phyloP scores from a whole-genome alignment of 2,888 invertebrate genomes.

The Drosophila affinis region DNA sequence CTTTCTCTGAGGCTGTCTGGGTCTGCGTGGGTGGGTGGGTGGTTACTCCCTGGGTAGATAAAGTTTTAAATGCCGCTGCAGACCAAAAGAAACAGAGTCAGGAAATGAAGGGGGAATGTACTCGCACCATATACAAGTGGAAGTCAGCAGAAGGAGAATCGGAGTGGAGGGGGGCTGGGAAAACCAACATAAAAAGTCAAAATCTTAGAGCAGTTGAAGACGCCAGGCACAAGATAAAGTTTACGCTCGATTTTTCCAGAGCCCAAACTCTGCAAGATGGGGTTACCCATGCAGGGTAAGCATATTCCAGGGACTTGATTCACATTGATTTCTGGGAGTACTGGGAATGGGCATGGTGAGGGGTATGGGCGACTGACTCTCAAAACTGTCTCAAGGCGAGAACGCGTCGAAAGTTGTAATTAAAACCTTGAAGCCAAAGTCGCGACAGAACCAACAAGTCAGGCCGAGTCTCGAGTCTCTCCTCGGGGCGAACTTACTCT shows the following conservation, averaged over 20 bases:
- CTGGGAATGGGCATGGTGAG: background rate
- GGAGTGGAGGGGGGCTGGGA: conserved; percentile 8
- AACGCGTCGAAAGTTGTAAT: conserved; percentile 71
- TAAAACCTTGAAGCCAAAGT: conserved; percentile 70
- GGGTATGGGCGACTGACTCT: conserved; percentile 24
- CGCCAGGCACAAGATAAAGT: conserved; percentile 57
- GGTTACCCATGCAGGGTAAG: conserved; percentile 18
- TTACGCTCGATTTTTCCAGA: conserved; percentile 65
- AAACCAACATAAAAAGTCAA: conserved; percentile 73
- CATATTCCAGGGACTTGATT: conserved; percentile 46
- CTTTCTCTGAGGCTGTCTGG: background rate
- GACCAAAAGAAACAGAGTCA: conserved; percentile 25
- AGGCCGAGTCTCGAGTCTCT: conserved; percentile 9
- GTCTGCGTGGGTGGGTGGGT: too few species aligned
- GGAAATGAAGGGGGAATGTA: conserved; percentile 3
- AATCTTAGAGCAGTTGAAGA: conserved; percentile 58
- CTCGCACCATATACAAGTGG: background rate
- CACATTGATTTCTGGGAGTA: conserved; percentile 41
- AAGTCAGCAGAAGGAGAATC: background rate
- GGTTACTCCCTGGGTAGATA: conserved; percentile 51
- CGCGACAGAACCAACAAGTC: conserved; percentile 43
- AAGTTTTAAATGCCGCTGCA: conserved; percentile 73
- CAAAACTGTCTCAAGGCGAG: conserved; percentile 64
- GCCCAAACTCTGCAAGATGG: background rate
- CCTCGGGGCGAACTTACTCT: background rate